These are phyloP conservation scores for Verasper variegatus DNA, from an alignment of 2,113 vertebrate species.

Conservation along the genomic window DNA sequence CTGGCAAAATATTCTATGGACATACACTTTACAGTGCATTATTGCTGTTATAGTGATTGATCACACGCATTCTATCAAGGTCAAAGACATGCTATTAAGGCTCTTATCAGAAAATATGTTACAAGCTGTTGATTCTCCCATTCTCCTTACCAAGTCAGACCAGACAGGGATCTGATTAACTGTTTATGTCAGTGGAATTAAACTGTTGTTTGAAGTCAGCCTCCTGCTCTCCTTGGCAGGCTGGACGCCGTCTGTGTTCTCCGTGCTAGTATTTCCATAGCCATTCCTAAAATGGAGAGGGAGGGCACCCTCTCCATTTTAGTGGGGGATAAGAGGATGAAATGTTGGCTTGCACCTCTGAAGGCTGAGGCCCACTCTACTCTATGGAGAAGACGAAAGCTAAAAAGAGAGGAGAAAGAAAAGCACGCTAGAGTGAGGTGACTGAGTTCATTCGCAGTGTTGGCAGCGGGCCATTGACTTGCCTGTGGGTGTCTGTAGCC, in stretches of 20 bases:
- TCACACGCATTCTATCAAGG: neutral
- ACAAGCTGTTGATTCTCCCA: neutral
- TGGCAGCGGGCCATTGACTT: conserved; percentile 78
- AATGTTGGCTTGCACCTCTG: conserved; percentile 69
- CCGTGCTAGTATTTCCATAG: conserved; percentile 70
- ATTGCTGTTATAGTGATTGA: neutral
- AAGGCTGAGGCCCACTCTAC: conserved; percentile 69
- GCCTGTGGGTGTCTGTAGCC: conserved; percentile 84
- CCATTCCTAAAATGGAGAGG: conserved; percentile 76
- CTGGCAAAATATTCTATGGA: neutral
- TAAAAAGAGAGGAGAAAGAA: conserved; percentile 53
- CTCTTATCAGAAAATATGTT: conserved; percentile 13
- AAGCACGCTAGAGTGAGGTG: conserved; percentile 71
- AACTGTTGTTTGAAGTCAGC: conserved; percentile 69
- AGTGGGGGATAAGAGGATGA: conserved; percentile 65
- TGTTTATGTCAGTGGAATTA: conserved; percentile 63
- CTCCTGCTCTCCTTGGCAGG: conserved; percentile 64
- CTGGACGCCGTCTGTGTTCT: conserved; percentile 52
- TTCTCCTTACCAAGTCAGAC: conserved; percentile 6
- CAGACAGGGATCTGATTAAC: conserved; percentile 50
- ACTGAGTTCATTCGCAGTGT: conserved; percentile 79
- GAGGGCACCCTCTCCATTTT: no score
- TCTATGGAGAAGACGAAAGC: conserved; percentile 57
- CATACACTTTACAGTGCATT: conserved; percentile 4
- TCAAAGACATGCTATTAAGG: neutral